Evolutionary conservation across 2,888 invertebrate genomes (phyloP).

Genomic region (Malacosoma neustria): DNA sequence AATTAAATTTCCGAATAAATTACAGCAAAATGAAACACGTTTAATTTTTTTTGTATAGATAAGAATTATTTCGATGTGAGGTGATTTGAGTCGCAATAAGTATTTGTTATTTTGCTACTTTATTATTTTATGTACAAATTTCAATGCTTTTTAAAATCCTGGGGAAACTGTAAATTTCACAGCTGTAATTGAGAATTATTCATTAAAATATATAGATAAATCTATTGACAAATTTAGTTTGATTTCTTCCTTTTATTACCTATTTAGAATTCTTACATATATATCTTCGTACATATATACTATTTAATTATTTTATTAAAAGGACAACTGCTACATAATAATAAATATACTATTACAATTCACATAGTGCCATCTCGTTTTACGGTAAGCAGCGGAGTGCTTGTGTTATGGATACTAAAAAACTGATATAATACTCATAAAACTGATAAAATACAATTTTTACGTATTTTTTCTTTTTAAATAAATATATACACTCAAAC

Average conservation of each 20-base stretch:
- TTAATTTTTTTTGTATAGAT: constrained; percentile 7
- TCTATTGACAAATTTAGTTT: constrained; percentile 63
- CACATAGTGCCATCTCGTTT: too few relatives aligned
- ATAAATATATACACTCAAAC: too few relatives aligned
- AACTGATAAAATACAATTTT: too few relatives aligned
- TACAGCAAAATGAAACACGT: background rate
- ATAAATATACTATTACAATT: too few relatives aligned
- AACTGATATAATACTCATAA: too few relatives aligned
- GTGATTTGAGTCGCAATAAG: constrained; percentile 49
- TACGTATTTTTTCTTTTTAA: too few relatives aligned
- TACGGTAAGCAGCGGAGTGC: too few relatives aligned
- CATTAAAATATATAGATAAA: constrained; percentile 75
- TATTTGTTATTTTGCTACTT: constrained; percentile 48
- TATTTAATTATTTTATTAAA: too few relatives aligned
- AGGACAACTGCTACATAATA: too few relatives aligned
- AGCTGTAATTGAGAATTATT: constrained; percentile 71
- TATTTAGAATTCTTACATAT: too few relatives aligned
- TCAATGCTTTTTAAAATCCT: constrained; percentile 43
- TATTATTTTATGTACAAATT: constrained; percentile 33
- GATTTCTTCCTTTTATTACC: constrained; percentile 39
- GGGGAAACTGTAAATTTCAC: constrained; percentile 55
- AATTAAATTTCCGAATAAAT: constrained; percentile 30
- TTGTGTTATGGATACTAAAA: too few relatives aligned
- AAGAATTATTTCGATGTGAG: constrained; percentile 8
- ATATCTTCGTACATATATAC: too few relatives aligned